Evolutionary conservation across 1,140 invertebrate genomes (phyloP), one percentile per base, ranked within the genome.

Genomic region (Cryptotermes secundus): DNA sequence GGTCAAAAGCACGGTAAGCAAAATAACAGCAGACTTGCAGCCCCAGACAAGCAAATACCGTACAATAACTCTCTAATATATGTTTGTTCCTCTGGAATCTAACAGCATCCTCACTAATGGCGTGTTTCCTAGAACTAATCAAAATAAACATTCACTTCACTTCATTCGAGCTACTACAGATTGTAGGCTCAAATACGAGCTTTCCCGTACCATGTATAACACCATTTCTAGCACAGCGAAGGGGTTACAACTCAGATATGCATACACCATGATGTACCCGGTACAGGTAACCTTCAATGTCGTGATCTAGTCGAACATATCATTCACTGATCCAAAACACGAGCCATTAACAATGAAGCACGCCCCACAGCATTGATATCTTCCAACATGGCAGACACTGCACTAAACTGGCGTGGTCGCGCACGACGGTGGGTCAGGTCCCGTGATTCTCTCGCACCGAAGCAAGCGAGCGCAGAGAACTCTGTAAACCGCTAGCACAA

Each of bases 351-450:
- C 42, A 35, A 81, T 31, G 83, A 85, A 85, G 85, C 85, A 85
- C 85, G 85, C 85, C 85, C 85, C 83, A 84, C 26, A 42, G 53
- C 85, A 85, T 53, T 53, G 81, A 82, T 83, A 83, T 34, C 81
- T 85, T 84, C 83, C 80, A 85, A 85, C 85, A 85, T 85, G 85
- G 85, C 85, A 85, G 85, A 85, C 85, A 84, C 85, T 84, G 85
- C 85, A 84, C 42, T 53, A 53, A 45, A 85, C 85, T 85, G 85
- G 82, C 85, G 85, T 85, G 83, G 83, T 85, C 83, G 85, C 83
- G 85, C 79, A 72, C 79, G 35, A 49, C 80, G 42, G 83, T 49
- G 84, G 45, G 79, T 81, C 35, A 83, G 45, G 45, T 85, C 82
- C 53, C 85, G 79, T 83, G 80, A 84, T 84, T 84, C 80, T 38